Percentiles rank a stretch among this genome's conserved stretches.
Conservation (phyloP, 2,888 invertebrate species). For the Acanthosepion esculentum region DNA sequence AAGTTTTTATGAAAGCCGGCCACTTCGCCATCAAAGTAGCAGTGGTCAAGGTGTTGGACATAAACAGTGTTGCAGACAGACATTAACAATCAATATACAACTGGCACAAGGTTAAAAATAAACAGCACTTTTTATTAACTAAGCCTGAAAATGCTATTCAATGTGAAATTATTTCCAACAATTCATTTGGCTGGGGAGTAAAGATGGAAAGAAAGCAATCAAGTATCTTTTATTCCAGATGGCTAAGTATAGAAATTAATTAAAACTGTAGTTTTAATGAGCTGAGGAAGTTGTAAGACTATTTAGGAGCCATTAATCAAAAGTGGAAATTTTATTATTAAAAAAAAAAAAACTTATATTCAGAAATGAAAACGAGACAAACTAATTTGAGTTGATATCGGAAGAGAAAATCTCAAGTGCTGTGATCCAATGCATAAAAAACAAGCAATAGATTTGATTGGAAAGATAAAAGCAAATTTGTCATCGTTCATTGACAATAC, state of each 20-base stretch:
- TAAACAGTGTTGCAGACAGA: background rate
- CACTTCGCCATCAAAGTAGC: background rate
- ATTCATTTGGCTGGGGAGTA: background rate
- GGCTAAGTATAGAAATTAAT: background rate
- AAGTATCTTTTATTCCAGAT: background rate
- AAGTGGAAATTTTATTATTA: too few species aligned
- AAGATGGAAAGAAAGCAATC: background rate
- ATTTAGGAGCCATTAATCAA: background rate
- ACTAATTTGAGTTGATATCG: background rate
- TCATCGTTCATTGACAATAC: too few species aligned
- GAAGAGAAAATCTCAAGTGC: too few species aligned
- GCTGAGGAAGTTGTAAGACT: background rate
- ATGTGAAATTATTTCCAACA: background rate
- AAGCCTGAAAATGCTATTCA: background rate
- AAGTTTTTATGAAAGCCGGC: background rate
- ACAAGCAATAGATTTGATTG: too few species aligned
- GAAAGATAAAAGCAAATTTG: too few species aligned
- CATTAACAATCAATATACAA: background rate
- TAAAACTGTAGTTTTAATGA: background rate
- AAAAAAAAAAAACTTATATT: too few species aligned
- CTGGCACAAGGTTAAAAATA: background rate
- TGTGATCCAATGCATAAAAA: too few species aligned
- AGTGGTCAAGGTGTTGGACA: background rate
- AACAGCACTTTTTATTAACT: background rate
- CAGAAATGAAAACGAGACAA: too few species aligned